Evolutionary conservation across 2,888 invertebrate genomes (phyloP).

Genomic region (Siphonodentalium dalli): DNA sequence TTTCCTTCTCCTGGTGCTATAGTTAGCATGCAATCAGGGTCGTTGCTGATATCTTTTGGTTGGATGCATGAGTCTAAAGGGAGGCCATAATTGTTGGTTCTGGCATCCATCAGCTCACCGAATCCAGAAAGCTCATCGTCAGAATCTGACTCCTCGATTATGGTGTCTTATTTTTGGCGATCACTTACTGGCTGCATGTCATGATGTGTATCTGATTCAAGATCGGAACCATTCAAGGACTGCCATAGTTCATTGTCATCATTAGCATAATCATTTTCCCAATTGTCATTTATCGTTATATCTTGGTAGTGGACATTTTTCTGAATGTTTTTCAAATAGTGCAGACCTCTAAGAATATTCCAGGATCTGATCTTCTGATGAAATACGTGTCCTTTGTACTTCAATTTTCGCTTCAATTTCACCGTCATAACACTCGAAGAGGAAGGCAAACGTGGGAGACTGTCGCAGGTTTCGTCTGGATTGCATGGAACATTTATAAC

Average conservation of each 20-base stretch:
- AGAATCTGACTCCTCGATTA: not conserved
- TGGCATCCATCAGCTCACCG: constrained; percentile 11
- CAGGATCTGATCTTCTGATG: constrained; percentile 13
- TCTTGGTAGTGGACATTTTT: constrained; percentile 6
- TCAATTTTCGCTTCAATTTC: constrained; percentile 19
- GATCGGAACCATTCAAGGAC: not conserved
- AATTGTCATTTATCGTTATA: constrained; percentile 18
- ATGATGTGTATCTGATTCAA: not conserved
- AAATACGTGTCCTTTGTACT: constrained; percentile 19
- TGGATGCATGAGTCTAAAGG: constrained; percentile 22
- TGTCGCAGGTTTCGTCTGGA: constrained; percentile 8
- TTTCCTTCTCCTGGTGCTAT: constrained; percentile 26
- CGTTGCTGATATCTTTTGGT: constrained; percentile 19
- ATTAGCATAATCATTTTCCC: constrained; percentile 7
- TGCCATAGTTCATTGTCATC: constrained; percentile 7
- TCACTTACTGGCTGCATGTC: not conserved
- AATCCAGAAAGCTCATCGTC: not conserved
- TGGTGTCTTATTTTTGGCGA: not conserved
- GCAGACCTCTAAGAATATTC: too few relatives aligned
- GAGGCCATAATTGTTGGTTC: constrained; percentile 14
- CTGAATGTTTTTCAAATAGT: too few relatives aligned
- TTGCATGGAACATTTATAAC: constrained; percentile 21
- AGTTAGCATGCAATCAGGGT: constrained; percentile 1
- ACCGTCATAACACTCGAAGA: constrained; percentile 12
- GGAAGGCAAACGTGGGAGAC: constrained; percentile 15